phyloP scores from a whole-genome alignment of 2,113 vertebrate genomes.

The Pithys albifrons region DNA sequence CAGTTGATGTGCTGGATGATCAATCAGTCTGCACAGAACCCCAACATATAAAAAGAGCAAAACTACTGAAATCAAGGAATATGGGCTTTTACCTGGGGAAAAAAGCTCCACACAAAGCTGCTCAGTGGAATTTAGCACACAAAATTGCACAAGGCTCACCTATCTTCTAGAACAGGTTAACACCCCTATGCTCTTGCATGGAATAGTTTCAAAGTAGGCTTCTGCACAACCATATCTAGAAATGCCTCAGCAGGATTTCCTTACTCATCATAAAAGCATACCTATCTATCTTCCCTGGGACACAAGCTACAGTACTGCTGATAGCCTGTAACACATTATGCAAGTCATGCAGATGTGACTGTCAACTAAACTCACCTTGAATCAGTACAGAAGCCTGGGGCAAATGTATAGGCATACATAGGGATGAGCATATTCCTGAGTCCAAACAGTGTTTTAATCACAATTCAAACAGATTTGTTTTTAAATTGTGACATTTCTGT shows the following conservation, averaged over 20 bases:
- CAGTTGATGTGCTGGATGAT: not conserved
- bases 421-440: not conserved
- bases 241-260: not conserved
- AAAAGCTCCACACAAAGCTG: not conserved
- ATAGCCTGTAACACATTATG: not conserved
- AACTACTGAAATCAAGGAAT: not conserved
- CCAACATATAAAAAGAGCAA: not conserved
- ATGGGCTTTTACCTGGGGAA: not conserved
- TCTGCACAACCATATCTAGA: not conserved
- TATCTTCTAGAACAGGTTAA: not conserved
- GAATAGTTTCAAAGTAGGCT: not conserved
- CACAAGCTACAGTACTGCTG: not conserved
- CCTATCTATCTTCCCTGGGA: not conserved
- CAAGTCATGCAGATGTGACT: fast-evolving
- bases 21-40: not conserved
- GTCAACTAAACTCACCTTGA: not conserved
- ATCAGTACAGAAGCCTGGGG: not conserved
- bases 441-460: not conserved
- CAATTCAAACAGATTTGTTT: not conserved
- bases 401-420: not conserved
- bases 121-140: not conserved
- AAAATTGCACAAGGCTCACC: not conserved
- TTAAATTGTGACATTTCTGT: not conserved
- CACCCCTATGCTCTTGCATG: not conserved
- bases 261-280: not conserved